These are phyloP conservation scores for Acleris laterana DNA, from an alignment of 2,888 invertebrate genomes.

Conservation along the genomic window DNA sequence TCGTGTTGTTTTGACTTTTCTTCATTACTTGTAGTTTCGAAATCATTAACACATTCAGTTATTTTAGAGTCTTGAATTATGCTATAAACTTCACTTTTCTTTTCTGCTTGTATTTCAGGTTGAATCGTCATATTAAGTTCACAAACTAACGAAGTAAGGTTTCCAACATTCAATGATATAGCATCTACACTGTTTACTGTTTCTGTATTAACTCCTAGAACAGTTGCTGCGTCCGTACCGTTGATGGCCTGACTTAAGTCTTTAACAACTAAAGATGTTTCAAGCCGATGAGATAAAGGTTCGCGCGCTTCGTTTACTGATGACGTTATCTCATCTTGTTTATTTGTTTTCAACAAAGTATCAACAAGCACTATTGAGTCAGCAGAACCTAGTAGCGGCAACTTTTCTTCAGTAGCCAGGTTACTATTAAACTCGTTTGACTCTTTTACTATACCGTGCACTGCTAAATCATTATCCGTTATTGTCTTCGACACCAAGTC, in stretches of 20 bases:
- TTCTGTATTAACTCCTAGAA: neutral
- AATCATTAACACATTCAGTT: neutral
- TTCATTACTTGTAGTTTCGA: neutral
- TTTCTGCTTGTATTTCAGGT: neutral
- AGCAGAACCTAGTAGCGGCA: neutral
- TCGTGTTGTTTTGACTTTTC: constrained; percentile 4
- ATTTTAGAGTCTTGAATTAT: neutral
- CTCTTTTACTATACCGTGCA: neutral
- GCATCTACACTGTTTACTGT: neutral
- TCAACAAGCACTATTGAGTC: neutral
- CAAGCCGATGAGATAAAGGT: neutral
- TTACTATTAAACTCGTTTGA: constrained; percentile 12
- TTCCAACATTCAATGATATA: neutral
- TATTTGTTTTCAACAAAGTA: neutral
- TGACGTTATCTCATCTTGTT: neutral
- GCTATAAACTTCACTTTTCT: neutral
- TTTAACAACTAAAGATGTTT: constrained; percentile 4
- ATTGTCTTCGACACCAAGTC: neutral
- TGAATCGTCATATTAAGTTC: neutral
- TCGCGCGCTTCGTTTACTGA: neutral
- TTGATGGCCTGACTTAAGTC: neutral
- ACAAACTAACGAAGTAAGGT: neutral
- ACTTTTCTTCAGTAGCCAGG: constrained; percentile 10
- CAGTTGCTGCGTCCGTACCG: neutral
- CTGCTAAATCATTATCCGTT: constrained; percentile 1